Conservation (phyloP, 2,797 vertebrate genomes). For the Nannoperca australis region DNA sequence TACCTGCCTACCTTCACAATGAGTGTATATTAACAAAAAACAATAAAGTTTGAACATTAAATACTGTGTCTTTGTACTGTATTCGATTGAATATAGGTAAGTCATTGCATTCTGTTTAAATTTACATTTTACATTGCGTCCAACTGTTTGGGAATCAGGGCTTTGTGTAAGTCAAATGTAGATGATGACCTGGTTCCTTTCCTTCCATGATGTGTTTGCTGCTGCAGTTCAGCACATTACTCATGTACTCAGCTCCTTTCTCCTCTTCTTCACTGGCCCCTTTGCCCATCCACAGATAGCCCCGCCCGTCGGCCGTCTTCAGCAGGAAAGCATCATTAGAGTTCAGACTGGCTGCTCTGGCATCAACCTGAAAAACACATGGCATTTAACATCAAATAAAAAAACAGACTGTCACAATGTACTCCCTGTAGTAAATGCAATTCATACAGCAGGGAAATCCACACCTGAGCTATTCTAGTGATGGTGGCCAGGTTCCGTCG, state of each 20-base stretch:
- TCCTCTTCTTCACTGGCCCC: slow-evolving; percentile 90
- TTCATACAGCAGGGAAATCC: neutral
- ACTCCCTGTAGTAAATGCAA: neutral
- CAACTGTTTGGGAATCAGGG: no score
- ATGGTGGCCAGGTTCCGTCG: slow-evolving; percentile 88
- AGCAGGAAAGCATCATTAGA: slow-evolving; percentile 93
- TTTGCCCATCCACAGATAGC: slow-evolving; percentile 90
- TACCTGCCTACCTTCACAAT: no score
- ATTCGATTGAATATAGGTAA: no score
- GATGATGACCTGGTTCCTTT: slow-evolving; percentile 87
- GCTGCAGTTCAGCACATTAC: slow-evolving; percentile 82
- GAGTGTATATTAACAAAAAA: no score
- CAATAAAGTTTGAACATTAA: no score
- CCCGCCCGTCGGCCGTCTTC: slow-evolving; percentile 83
- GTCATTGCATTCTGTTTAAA: no score
- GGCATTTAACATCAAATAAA: neutral
- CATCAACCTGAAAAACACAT: slow-evolving; percentile 84
- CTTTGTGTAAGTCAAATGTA: neutral
- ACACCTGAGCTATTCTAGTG: slow-evolving; percentile 92
- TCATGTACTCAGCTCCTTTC: slow-evolving; percentile 86
- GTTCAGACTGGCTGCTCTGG: slow-evolving; percentile 86
- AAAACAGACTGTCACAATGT: neutral
- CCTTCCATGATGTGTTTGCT: slow-evolving; percentile 84
- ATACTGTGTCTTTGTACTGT: no score
- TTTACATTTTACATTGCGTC: no score